These are phyloP conservation scores for Lamprotornis superbus DNA, from an alignment of 2,113 vertebrate species.

Conservation along the genomic window DNA sequence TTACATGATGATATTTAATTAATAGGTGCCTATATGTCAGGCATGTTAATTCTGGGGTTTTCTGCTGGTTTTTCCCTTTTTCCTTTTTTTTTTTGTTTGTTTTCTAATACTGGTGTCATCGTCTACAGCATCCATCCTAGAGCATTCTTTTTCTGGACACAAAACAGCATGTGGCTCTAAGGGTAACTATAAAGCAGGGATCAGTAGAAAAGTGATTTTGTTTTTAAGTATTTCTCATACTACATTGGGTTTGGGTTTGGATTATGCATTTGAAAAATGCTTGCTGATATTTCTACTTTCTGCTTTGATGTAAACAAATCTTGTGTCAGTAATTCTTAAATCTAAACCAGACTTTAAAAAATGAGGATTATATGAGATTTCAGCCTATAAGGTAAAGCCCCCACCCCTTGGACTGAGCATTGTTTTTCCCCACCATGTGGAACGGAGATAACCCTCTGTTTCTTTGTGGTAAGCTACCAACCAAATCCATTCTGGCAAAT, in stretches of 20 bases:
- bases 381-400: constrained; percentile 1
- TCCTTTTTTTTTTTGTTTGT: background rate
- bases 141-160: background rate
- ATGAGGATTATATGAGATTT: background rate
- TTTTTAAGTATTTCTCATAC: background rate
- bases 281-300: constrained; percentile 8
- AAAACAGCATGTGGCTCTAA: background rate
- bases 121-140: background rate
- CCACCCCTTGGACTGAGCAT: background rate
- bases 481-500: constrained; percentile 67
- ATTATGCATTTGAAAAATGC: background rate
- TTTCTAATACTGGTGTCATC: background rate
- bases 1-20: background rate
- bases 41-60: background rate
- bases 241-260: background rate
- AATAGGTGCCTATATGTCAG: background rate
- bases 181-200: background rate
- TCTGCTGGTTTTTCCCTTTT: background rate
- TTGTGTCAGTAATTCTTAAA: background rate
- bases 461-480: constrained; percentile 51
- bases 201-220: background rate
- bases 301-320: constrained; percentile 44
- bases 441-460: constrained; percentile 54
- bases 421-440: constrained; percentile 38
- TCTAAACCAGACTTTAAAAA: background rate